Evolutionary conservation across 2,797 vertebrate species (phyloP).

Genomic region (Hippoglossus hippoglossus): DNA sequence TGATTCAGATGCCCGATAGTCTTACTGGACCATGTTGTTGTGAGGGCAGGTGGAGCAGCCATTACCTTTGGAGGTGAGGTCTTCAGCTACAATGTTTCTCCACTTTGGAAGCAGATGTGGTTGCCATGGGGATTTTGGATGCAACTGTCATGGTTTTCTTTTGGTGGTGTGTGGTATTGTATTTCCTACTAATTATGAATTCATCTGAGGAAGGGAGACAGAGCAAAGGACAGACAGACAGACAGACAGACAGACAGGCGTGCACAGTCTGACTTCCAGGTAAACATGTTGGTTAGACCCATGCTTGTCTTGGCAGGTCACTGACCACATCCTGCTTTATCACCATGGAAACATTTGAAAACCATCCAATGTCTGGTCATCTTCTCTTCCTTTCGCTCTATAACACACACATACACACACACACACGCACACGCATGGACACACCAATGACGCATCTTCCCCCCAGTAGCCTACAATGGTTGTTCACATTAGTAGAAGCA

Average conservation of each 20-base stretch:
- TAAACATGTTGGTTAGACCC: constrained; percentile 75
- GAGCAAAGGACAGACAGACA: neutral
- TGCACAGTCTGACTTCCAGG: constrained; percentile 63
- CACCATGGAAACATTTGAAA: constrained; percentile 81
- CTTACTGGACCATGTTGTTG: constrained; percentile 3
- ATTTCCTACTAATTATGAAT: constrained; percentile 23
- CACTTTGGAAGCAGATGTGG: constrained; percentile 5
- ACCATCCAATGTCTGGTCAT: constrained; percentile 40
- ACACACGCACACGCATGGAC: constrained; percentile 10
- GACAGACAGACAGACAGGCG: constrained; percentile 1
- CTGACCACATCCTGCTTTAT: constrained; percentile 88
- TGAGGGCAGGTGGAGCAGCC: neutral
- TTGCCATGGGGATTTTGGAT: constrained; percentile 32
- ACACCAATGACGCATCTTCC: neutral
- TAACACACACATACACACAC: constrained; percentile 1
- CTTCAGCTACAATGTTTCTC: neutral
- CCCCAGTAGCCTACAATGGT: neutral
- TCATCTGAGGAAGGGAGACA: neutral
- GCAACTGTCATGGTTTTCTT: constrained; percentile 12
- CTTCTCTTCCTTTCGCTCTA: neutral
- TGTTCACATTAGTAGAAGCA: neutral
- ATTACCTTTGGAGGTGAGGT: neutral
- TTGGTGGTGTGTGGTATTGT: neutral
- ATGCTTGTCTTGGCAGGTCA: constrained; percentile 74
- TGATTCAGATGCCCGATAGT: neutral